Percentiles rank a stretch among this genome's conserved stretches.
phyloP scores from a whole-genome alignment of 2,113 vertebrate species.

The Myanophis thanlyinensis region DNA sequence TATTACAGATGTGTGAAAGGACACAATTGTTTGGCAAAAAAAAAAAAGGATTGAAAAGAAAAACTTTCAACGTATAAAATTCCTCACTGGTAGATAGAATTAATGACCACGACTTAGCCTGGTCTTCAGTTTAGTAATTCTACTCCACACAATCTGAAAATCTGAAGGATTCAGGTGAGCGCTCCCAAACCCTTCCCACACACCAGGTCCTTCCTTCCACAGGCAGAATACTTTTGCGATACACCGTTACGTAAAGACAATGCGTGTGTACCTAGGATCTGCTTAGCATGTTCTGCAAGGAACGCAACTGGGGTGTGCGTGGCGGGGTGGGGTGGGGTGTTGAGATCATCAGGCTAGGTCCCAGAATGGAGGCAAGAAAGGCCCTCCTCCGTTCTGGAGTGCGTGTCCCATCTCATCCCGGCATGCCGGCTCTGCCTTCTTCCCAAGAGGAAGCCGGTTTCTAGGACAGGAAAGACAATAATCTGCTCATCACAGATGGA shows the following conservation, averaged over 20 bases:
- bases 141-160: conserved; percentile 64
- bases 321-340: too few relatives aligned
- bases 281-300: conserved; percentile 31
- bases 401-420: conserved; percentile 32
- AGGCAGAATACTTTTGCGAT: conserved; percentile 49
- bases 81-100: conserved; percentile 65
- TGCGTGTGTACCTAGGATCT: conserved; percentile 49
- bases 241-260: conserved; percentile 49
- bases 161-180: conserved; percentile 52
- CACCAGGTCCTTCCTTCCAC: conserved; percentile 47
- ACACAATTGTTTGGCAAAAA: conserved; percentile 70
- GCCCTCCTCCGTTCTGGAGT: conserved; percentile 22
- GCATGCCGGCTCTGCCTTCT: conserved; percentile 32
- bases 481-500: conserved; percentile 48
- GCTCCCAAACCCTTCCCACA: conserved; percentile 40
- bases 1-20: conserved; percentile 69
- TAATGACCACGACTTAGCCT: conserved; percentile 62
- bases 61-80: conserved; percentile 72
- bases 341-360: conserved; percentile 22
- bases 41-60: conserved; percentile 68
- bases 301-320: conserved; percentile 32
- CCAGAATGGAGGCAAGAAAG: conserved; percentile 9
- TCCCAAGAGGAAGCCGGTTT: conserved; percentile 32
- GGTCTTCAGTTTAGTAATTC: conserved; percentile 18
- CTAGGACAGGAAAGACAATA: conserved; percentile 44